These are phyloP conservation scores for Microctenopoma stevenorrisi DNA, from an alignment of 2,797 vertebrate genomes.

Conservation along the genomic window DNA sequence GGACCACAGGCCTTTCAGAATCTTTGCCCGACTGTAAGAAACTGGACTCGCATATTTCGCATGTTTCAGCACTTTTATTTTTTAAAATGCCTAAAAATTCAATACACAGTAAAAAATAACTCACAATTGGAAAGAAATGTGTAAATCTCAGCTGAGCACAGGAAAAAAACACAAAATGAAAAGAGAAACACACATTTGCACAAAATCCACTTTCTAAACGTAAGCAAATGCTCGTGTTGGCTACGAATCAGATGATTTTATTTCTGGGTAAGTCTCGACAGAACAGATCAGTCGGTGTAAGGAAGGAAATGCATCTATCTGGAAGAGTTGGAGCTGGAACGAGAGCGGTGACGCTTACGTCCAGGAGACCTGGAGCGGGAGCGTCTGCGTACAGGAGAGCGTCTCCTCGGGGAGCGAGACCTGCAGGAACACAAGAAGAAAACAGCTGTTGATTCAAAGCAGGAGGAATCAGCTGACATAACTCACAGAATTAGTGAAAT, in stretches of 20 bases:
- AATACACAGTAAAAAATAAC: constrained; percentile 54
- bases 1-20: too few species aligned
- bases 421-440: constrained; percentile 65
- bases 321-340: constrained; percentile 98
- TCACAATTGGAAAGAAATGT: constrained; percentile 44
- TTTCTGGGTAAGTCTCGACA: constrained; percentile 21
- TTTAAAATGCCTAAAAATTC: constrained; percentile 68
- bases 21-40: neutral
- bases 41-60: neutral
- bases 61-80: constrained; percentile 65
- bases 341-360: constrained; percentile 93
- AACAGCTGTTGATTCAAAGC: neutral
- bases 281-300: constrained; percentile 14
- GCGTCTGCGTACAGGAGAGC: constrained; percentile 91
- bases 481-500: neutral
- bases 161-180: constrained; percentile 31
- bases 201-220: constrained; percentile 24
- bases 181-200: constrained; percentile 33
- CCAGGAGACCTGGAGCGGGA: constrained; percentile 93
- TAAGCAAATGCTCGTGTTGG: constrained; percentile 33
- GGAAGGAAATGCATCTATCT: constrained; percentile 80
- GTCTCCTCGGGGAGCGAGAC: constrained; percentile 92
- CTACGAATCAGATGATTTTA: constrained; percentile 36
- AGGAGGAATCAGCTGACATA: neutral
- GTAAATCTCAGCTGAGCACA: constrained; percentile 15